Base-by-base conservation (phyloP, 2,797 vertebrate genomes). In the Enteromius afrohamiltoni region DNA sequence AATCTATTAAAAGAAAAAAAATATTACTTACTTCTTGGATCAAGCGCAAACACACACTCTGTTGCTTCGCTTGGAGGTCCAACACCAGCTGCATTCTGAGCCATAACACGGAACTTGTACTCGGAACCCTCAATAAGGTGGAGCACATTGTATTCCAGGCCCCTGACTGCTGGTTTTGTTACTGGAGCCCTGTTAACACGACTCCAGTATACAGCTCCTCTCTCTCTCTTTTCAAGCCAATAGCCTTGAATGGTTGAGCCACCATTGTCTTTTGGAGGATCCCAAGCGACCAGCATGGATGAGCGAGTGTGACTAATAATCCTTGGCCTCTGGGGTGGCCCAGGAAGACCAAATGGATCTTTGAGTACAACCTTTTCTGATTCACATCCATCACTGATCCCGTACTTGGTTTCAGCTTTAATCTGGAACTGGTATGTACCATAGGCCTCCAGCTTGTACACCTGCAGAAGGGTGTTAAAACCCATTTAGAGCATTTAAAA, bases 211-310 rank as follows among this genome's bases (percentile, higher is more conserved):
- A 97, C 93, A 0, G 97, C 96, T 11, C 96, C 98, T 0, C 97
- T 95, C 86, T 99, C 98, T 93, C 97, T 96, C 91, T 99, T 99
- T 91, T 99, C 98, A 88, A 99, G 87, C 97, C 97, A 99, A 89
- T 99, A 99, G 68, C 98, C 98, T 89, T 97, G 97, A 87, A 99
- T 98, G 75, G 94, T 95, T 85, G 97, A 96, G 69, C 98, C 98
- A 0, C 98, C 98, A 1, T 99, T 97, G 85, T 97, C 94, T 90
- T 97, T 86, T 73, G 98, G 98, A 85, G 98, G 96, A 3, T 97
- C 95, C 98, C 98, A 99, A 70, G 96, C 94, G 84, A 99, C 92
- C 14, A 97, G 90, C 98, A 99, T 99, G 1, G 97, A 96, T 83
- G 96, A 95, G 10, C 95, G 93, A 17, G 96, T 97, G 65, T 91